A percentile compares a stretch with the other conserved stretches of the same genome.
Evolutionary conservation across 2,888 invertebrate species (phyloP).

Genomic region (Thyatira batis): DNA sequence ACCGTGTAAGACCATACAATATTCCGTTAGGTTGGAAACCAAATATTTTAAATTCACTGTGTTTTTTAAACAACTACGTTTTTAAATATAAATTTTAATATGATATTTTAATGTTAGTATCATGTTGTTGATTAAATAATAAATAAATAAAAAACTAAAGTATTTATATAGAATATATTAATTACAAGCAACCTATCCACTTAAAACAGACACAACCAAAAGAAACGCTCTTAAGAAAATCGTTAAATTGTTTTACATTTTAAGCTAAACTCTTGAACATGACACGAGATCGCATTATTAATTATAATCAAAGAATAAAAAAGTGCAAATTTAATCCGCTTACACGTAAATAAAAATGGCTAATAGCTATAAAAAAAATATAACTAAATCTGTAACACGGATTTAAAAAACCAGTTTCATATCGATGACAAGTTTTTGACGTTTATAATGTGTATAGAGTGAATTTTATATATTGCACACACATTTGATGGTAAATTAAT

Average conservation of each 20-base stretch:
- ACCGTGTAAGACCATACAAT: no score
- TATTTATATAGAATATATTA: no score
- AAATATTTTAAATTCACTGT: no score
- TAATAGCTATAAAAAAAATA: not conserved
- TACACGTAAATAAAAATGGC: not conserved
- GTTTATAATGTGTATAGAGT: not conserved
- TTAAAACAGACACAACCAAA: no score
- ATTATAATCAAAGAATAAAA: not conserved
- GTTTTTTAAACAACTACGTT: no score
- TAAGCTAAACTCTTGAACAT: not conserved
- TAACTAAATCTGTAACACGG: not conserved
- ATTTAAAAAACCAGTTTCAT: not conserved
- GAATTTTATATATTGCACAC: not conserved
- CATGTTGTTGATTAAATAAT: no score
- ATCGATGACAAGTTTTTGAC: not conserved
- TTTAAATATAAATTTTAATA: no score
- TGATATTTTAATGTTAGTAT: no score
- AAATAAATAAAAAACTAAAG: no score
- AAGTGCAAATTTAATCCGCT: not conserved
- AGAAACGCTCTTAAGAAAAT: no score
- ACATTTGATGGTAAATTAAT: not conserved
- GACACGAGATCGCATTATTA: not conserved
- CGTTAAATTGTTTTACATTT: not conserved
- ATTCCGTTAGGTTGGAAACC: no score
- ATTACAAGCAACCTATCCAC: no score